Evolutionary conservation across 2,888 invertebrate species (phyloP), one percentile per base, ranked within the genome.

Genomic region (Tridacna crocea): DNA sequence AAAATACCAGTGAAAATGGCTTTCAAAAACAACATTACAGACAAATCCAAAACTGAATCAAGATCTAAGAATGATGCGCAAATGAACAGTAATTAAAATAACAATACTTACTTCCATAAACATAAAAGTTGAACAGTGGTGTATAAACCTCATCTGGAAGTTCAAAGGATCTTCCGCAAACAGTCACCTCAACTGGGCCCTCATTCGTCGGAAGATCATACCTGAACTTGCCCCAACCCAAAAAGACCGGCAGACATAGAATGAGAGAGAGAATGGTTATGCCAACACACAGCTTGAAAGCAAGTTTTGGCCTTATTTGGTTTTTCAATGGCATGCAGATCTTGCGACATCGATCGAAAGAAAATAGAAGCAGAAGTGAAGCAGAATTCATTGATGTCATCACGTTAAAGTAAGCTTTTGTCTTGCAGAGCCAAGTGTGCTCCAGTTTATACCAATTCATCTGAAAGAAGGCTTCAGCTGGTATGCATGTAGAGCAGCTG

Each of bases 401-500:
- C 8, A 70, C 46, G 47, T 70, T 70, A 22, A 70, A 70, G 24
- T 46, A 70, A 10, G 19, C 47, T 46, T 70, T 70, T 22, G 22
- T n/a, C n/a, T 70, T 46, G 27, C 70, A 70, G 0, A 70, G n/a
- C 70, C 70, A 70, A 47, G 19, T n/a, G 13, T 46, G 47, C 47
- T 46, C 22, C 12, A 48, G 19, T 22, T 24, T 10, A n/a, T 70
- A 70, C 70, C 70, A 70, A 24, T 70, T 70, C 46, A 70, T n/a
- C 70, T 70, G 70, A 22, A 47, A 47, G 70, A 70, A 70, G 12
- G 46, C 48, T 47, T 70, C 70, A 4, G n/a, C 46, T 17, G 70
- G 70, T 27, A 70, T 48, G 22, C 47, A 48, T n/a, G 70, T 70
- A 10, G 22, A 47, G 46, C 70, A 70, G 70, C 70, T 70, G 70